Percentiles rank a stretch among this genome's conserved stretches.
phyloP scores from a whole-genome alignment of 2,797 vertebrate genomes.

The Sarcoramphus papa region DNA sequence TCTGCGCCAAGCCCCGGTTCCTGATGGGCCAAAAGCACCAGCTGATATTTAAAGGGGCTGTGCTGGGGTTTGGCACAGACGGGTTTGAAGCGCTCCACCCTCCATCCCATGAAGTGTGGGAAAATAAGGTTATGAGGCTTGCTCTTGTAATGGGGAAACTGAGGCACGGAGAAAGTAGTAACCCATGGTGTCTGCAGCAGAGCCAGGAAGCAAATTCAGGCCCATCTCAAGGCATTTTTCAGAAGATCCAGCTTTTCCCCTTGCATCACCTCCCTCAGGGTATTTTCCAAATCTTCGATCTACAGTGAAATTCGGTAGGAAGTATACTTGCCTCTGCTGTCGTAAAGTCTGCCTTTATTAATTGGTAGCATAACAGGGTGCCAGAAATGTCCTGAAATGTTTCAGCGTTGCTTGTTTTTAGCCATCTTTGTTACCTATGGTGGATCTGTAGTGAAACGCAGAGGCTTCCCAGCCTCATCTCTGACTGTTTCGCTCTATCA shows the following conservation, averaged over 20 bases:
- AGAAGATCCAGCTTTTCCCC: neutral
- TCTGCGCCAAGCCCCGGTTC: neutral
- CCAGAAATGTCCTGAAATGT: neutral
- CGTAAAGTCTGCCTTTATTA: neutral
- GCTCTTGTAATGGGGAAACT: neutral
- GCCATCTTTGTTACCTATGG: neutral
- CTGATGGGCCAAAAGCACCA: fast-evolving
- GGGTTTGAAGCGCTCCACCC: neutral
- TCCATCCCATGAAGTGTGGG: fast-evolving
- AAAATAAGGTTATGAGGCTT: neutral
- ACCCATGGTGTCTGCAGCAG: neutral
- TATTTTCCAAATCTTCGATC: neutral
- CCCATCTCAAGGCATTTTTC: neutral
- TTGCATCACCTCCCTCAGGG: neutral
- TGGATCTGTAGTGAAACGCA: fast-evolving
- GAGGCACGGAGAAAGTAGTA: neutral
- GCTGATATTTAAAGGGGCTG: neutral
- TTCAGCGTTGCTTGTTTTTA: neutral
- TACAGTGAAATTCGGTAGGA: fast-evolving
- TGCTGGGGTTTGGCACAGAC: neutral
- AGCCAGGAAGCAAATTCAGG: neutral
- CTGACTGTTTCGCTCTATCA: fast-evolving
- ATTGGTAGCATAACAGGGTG: fast-evolving
- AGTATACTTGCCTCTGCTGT: fast-evolving
- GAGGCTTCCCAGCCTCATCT: neutral